phyloP scores from a whole-genome alignment of 2,888 invertebrate species.

The Glaucopsyche alexis region DNA sequence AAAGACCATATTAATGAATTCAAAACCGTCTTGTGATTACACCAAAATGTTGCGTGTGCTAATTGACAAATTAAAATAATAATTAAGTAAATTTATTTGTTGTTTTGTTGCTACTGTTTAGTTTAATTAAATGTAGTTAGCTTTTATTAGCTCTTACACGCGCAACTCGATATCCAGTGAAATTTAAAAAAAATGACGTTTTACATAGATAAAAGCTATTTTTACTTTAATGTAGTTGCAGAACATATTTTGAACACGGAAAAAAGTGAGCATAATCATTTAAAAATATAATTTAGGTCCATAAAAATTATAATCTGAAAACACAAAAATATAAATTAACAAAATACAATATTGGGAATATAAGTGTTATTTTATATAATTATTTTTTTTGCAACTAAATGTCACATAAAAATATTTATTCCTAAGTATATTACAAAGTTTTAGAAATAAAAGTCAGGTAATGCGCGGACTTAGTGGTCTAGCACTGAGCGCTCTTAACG shows the following conservation, averaged over 20 bases:
- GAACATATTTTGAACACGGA: too few relatives aligned
- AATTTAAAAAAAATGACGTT: too few relatives aligned
- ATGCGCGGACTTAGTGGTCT: background rate
- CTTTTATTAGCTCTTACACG: too few relatives aligned
- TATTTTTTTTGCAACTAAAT: too few relatives aligned
- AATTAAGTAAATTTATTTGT: background rate
- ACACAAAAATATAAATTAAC: too few relatives aligned
- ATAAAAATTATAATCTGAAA: too few relatives aligned
- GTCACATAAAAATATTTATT: too few relatives aligned
- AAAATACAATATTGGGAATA: too few relatives aligned
- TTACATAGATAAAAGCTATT: background rate
- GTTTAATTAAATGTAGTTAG: background rate
- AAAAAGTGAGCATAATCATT: too few relatives aligned
- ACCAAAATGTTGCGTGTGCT: background rate
- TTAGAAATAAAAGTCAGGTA: slow-evolving; percentile 8
- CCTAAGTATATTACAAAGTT: background rate
- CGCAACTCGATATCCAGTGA: background rate
- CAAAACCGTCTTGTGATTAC: background rate
- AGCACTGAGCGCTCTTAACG: slow-evolving; percentile 1
- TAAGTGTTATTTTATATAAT: too few relatives aligned
- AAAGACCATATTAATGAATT: background rate
- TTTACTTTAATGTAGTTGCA: too few relatives aligned
- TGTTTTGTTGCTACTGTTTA: background rate
- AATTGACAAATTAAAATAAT: background rate
- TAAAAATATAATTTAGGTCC: too few relatives aligned